Evolutionary conservation across 23 tunicate genomes (phyloP).

Genomic region (Botrylloides violaceus): DNA sequence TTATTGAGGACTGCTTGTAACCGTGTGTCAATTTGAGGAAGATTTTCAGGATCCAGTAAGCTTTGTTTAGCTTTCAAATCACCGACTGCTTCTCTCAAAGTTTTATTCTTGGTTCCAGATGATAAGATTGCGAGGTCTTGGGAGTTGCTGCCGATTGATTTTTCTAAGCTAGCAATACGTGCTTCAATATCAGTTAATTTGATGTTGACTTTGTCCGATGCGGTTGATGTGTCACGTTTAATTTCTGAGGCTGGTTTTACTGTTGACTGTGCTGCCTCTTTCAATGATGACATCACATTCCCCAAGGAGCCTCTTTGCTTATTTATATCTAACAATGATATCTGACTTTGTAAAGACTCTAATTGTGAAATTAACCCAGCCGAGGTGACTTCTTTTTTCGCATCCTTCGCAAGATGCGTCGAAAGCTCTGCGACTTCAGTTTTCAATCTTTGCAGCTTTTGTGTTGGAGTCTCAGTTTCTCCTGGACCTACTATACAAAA

Average conservation of each 20-base stretch:
- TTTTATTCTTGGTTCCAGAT: constrained; percentile 16
- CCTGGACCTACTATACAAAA: constrained; percentile 35
- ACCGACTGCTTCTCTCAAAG: constrained; percentile 40
- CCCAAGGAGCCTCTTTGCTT: background rate
- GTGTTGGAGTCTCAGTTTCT: constrained; percentile 59
- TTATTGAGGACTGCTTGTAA: constrained; percentile 70
- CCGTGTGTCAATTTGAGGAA: constrained; percentile 73
- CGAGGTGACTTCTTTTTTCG: constrained; percentile 1
- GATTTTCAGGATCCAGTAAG: constrained; percentile 72
- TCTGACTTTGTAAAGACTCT: constrained; percentile 30
- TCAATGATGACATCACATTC: constrained; percentile 19
- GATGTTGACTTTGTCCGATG: constrained; percentile 15
- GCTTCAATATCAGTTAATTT: constrained; percentile 45
- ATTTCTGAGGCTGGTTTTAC: background rate
- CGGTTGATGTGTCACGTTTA: constrained; percentile 26
- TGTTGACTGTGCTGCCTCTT: background rate
- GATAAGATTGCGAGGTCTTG: constrained; percentile 23
- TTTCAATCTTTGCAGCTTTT: constrained; percentile 61
- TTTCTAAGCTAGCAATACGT: constrained; percentile 55
- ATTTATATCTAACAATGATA: constrained; percentile 15
- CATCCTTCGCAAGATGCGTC: constrained; percentile 11
- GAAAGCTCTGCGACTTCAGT: constrained; percentile 49
- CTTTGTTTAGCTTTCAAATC: constrained; percentile 49
- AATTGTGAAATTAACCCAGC: constrained; percentile 1
- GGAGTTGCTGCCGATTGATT: constrained; percentile 34